Conservation (phyloP, 2,888 invertebrate genomes). For the Trichogramma dendrolimi region DNA sequence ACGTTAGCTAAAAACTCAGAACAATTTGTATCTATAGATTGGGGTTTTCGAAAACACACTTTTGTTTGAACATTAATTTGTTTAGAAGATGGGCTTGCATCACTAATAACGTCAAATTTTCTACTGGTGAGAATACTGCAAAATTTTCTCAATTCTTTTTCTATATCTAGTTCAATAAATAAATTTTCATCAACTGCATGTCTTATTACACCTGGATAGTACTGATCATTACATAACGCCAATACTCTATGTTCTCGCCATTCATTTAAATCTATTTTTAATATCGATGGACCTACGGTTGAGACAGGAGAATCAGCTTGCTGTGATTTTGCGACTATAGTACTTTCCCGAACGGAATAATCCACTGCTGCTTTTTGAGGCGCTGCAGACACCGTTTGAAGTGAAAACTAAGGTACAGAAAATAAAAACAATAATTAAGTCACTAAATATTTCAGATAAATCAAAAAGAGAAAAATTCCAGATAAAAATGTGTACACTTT, state of each 20-base stretch:
- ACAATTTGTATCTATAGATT: constrained; percentile 54
- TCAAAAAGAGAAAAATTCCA: background rate
- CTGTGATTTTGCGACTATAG: constrained; percentile 39
- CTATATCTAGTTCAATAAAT: constrained; percentile 78
- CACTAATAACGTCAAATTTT: constrained; percentile 84
- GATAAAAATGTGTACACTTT: background rate
- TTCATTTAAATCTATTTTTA: constrained; percentile 77
- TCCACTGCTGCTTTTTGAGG: constrained; percentile 60
- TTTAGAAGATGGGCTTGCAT: constrained; percentile 82
- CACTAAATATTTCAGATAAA: background rate
- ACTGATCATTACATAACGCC: constrained; percentile 75
- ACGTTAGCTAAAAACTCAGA: constrained; percentile 61
- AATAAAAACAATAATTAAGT: background rate
- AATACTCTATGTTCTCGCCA: constrained; percentile 91
- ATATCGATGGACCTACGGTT: background rate
- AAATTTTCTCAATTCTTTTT: constrained; percentile 67
- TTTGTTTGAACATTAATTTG: constrained; percentile 75
- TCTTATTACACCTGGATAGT: constrained; percentile 84
- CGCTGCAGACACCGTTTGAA: constrained; percentile 49
- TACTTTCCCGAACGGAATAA: constrained; percentile 56
- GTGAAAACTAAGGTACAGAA: constrained; percentile 35
- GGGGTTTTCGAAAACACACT: constrained; percentile 71
- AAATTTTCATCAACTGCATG: constrained; percentile 68
- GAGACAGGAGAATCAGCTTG: constrained; percentile 42
- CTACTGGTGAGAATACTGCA: constrained; percentile 74